Evolutionary conservation across 2,113 vertebrate genomes (phyloP).

Genomic region (Talpa occidentalis): DNA sequence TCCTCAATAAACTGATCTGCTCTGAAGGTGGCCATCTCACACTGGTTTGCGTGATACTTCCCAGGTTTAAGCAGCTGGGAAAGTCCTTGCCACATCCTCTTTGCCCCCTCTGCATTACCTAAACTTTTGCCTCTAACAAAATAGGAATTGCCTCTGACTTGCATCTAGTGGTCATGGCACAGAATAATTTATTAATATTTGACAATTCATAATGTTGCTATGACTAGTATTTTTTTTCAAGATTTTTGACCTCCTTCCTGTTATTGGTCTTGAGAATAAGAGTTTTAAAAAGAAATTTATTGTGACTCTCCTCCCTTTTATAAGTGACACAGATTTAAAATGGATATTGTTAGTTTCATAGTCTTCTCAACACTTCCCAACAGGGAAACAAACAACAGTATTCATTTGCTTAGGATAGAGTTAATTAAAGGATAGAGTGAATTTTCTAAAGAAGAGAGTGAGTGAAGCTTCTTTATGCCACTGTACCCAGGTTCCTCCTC

Average conservation of each 20-base stretch:
- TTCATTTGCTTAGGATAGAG: neutral
- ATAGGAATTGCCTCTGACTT: neutral
- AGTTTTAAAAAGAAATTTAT: neutral
- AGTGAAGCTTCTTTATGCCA: neutral
- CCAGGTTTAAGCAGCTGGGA: neutral
- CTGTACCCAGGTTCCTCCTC: neutral
- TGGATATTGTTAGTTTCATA: neutral
- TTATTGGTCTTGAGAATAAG: neutral
- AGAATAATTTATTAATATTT: neutral
- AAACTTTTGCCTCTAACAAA: neutral
- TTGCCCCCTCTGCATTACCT: neutral
- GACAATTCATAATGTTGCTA: neutral
- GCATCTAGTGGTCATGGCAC: neutral
- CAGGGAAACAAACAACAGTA: neutral
- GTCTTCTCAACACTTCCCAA: neutral
- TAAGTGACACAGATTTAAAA: neutral
- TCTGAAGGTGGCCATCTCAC: neutral
- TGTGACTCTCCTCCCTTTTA: neutral
- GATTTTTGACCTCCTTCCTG: neutral
- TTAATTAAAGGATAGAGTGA: neutral
- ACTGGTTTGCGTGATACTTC: neutral
- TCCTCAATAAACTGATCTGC: neutral
- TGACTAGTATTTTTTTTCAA: neutral
- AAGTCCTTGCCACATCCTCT: neutral
- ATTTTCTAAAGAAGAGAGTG: neutral